phyloP scores from a whole-genome alignment of 2,888 invertebrate species.

The Aleiodes testaceus region DNA sequence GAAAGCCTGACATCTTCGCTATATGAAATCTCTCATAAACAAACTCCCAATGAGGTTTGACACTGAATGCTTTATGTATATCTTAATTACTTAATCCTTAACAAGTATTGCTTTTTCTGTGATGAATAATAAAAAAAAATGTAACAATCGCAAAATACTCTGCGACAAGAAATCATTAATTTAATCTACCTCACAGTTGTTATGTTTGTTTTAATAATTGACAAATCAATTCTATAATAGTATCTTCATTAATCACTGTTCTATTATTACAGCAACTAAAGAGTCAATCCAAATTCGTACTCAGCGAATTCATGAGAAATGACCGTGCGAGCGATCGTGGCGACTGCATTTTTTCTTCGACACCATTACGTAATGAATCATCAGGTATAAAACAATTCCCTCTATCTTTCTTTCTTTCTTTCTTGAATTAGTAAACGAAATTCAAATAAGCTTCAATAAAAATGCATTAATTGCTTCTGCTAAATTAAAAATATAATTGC shows the following conservation, averaged over 20 bases:
- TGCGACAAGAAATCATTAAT: conserved; percentile 42
- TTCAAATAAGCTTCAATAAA: too few relatives aligned
- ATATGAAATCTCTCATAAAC: conserved; percentile 42
- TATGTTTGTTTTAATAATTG: conserved; percentile 60
- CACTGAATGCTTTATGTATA: too few relatives aligned
- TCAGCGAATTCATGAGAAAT: conserved; percentile 79
- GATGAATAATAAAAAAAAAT: too few relatives aligned
- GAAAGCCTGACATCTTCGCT: conserved; percentile 28
- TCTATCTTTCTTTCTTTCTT: background rate
- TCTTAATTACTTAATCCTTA: too few relatives aligned
- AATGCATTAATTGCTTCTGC: background rate
- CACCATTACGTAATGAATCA: conserved; percentile 73
- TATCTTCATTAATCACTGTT: conserved; percentile 26
- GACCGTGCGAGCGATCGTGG: conserved; percentile 85
- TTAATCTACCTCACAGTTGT: conserved; percentile 14
- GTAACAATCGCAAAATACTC: too few relatives aligned
- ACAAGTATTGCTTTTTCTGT: conserved; percentile 42
- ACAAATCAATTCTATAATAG: background rate
- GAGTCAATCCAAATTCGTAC: conserved; percentile 80
- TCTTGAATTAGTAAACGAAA: too few relatives aligned
- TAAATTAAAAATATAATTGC: too few relatives aligned
- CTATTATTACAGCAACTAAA: conserved; percentile 73
- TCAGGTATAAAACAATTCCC: conserved; percentile 29
- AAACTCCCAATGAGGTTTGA: too few relatives aligned
- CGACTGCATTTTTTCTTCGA: conserved; percentile 78